Evolutionary conservation across 2,797 vertebrate genomes (phyloP), one percentile per base, ranked within the genome.

Genomic region (Salarias fasciatus): DNA sequence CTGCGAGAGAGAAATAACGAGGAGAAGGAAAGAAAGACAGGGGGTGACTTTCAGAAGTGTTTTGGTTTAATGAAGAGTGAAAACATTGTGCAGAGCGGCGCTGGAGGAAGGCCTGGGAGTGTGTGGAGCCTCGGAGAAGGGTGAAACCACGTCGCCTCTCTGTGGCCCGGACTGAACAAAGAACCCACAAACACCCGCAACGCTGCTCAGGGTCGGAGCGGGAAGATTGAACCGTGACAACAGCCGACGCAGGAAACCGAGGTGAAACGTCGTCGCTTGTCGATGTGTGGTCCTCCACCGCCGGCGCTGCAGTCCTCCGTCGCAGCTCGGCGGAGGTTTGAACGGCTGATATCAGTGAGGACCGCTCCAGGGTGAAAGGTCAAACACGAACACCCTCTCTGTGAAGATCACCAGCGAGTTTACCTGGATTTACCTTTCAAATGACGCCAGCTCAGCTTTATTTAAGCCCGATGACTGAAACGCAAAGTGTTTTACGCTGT

Each of bases 311-410:
- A 66, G 66, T 69, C 52, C 40, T 63, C 68, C 70, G n/a, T n/a
- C n/a, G n/a, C n/a, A n/a, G n/a, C n/a, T n/a, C n/a, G n/a, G n/a
- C 69, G 56, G 53, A 68, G 59, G 63, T 72, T 78, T 61, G 60
- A 70, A 75, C 42, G 69, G 37, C 63, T 67, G 74, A 84, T 80
- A 70, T 65, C 48, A 3, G 49, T 37, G 38, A 0, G 1, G 74
- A 73, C 67, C 57, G 75, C 82, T 65, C 1, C 18, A 70, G 79
- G 79, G 65, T 55, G 45, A 79, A 80, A 65, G 62, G 65, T 69
- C 74, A 53, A 76, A 65, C 74, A 67, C 56, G 53, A 77, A 62
- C 64, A 63, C 52, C 67, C 62, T 52, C 50, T 58, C 33, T 64
- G 61, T 53, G 42, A 51, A 61, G 69, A 82, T 70, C 65, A 67